Conservation (phyloP, 1,140 invertebrate species). For the Tetranychus urticae region DNA sequence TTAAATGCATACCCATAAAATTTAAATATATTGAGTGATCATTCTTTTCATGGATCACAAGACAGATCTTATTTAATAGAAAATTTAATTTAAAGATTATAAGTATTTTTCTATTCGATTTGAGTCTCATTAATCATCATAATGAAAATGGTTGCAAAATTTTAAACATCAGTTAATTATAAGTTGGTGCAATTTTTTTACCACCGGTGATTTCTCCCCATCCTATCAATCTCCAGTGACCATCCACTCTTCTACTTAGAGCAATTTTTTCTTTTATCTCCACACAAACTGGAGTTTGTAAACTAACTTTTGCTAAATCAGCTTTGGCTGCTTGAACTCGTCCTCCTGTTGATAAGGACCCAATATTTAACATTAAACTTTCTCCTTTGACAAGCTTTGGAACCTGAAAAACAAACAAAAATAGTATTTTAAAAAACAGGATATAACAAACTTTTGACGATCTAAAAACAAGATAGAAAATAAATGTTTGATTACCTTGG, state of each 20-base stretch:
- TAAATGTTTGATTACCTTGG: constrained; percentile 39
- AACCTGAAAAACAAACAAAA: constrained; percentile 27
- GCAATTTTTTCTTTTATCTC: constrained; percentile 97
- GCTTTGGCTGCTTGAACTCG: constrained; percentile 82
- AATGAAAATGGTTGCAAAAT: no score
- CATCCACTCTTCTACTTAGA: constrained; percentile 85
- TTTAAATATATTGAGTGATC: no score
- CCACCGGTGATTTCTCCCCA: not conserved
- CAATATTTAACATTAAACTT: constrained; percentile 92
- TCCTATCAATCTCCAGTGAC: constrained; percentile 53
- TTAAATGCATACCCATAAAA: no score
- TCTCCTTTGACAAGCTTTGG: constrained; percentile 68
- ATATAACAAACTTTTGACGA: not conserved
- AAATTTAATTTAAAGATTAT: no score
- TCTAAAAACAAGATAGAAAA: not conserved
- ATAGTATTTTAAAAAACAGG: not conserved
- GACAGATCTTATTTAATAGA: no score
- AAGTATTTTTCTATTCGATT: no score
- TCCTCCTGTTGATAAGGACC: constrained; percentile 90
- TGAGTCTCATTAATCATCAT: no score
- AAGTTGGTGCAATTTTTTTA: not conserved
- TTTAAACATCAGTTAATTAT: not conserved
- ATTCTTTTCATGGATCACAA: no score
- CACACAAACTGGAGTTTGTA: constrained; percentile 94
- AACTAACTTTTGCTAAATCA: constrained; percentile 89